Conservation (phyloP, 2,888 invertebrate species). For the Diaperis boleti region DNA sequence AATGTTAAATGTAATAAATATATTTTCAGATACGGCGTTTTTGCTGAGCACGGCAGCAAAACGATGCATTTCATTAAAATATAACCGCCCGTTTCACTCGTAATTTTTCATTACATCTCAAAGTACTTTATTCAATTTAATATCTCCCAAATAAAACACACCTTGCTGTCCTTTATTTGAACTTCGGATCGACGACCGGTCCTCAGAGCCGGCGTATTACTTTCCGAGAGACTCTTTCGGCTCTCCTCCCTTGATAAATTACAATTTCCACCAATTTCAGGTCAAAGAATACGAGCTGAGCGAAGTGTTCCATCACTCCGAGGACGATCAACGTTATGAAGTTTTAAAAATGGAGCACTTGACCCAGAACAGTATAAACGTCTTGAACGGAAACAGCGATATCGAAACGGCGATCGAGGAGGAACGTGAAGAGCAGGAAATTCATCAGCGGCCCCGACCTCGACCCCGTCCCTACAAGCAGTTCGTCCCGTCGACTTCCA, state of each 20-base stretch:
- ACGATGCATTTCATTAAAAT: too few relatives aligned
- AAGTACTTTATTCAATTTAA: too few relatives aligned
- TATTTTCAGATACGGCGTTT: too few relatives aligned
- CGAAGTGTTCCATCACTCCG: constrained; percentile 86
- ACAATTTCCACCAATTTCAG: constrained; percentile 66
- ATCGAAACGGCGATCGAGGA: constrained; percentile 84
- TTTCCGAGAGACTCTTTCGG: not conserved
- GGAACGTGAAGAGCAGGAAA: constrained; percentile 78
- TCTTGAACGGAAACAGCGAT: constrained; percentile 76
- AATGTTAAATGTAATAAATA: too few relatives aligned
- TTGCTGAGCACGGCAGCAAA: too few relatives aligned
- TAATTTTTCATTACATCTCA: too few relatives aligned
- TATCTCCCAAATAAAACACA: too few relatives aligned
- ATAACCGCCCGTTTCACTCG: too few relatives aligned
- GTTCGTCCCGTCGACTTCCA: constrained; percentile 54
- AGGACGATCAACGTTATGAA: constrained; percentile 83
- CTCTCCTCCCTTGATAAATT: constrained; percentile 2
- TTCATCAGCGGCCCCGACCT: constrained; percentile 56
- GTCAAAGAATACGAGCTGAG: constrained; percentile 89
- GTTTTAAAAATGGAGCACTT: constrained; percentile 74
- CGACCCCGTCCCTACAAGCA: constrained; percentile 53
- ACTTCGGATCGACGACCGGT: too few relatives aligned
- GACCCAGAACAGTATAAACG: constrained; percentile 71
- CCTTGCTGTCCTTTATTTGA: too few relatives aligned
- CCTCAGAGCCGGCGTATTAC: too few relatives aligned